These are phyloP conservation scores for Carcharodon carcharias DNA, from an alignment of 2,797 vertebrate species.

Conservation along the genomic window DNA sequence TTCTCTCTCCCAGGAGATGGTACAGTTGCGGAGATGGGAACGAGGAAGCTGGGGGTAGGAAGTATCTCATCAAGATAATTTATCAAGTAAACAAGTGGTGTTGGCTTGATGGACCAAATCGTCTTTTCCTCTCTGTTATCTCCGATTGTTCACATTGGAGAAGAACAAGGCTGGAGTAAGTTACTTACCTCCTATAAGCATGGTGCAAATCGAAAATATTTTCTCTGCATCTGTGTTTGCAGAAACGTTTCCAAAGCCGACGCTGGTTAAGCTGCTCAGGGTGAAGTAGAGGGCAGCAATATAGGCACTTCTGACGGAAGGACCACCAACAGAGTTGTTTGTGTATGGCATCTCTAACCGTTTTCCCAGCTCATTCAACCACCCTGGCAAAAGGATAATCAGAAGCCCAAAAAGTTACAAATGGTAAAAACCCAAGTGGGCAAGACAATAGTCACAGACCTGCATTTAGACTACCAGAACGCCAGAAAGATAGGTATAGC, in stretches of 20 bases:
- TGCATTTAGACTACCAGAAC: no score
- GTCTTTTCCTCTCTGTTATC: neutral
- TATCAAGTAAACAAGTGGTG: neutral
- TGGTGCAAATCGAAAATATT: constrained; percentile 94
- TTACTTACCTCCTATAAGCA: constrained; percentile 83
- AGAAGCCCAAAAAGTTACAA: neutral
- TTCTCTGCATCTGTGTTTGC: constrained; percentile 91
- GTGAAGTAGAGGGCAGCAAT: constrained; percentile 95
- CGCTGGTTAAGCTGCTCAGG: constrained; percentile 89
- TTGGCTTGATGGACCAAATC: neutral
- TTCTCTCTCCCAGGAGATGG: neutral
- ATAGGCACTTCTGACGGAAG: constrained; percentile 80
- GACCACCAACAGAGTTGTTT: constrained; percentile 77
- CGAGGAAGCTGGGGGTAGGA: no score
- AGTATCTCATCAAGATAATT: neutral
- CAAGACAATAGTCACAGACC: neutral
- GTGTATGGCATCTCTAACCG: constrained; percentile 82
- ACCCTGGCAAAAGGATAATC: constrained; percentile 61
- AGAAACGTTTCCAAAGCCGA: constrained; percentile 85
- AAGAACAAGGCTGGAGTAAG: neutral
- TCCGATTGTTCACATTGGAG: neutral
- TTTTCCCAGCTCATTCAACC: constrained; percentile 89
- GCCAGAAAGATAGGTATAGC: neutral
- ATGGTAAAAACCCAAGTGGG: neutral
- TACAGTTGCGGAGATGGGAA: neutral